These are phyloP conservation scores for Anabacerthia variegaticeps DNA, from an alignment of 2,797 vertebrate genomes.

Conservation along the genomic window DNA sequence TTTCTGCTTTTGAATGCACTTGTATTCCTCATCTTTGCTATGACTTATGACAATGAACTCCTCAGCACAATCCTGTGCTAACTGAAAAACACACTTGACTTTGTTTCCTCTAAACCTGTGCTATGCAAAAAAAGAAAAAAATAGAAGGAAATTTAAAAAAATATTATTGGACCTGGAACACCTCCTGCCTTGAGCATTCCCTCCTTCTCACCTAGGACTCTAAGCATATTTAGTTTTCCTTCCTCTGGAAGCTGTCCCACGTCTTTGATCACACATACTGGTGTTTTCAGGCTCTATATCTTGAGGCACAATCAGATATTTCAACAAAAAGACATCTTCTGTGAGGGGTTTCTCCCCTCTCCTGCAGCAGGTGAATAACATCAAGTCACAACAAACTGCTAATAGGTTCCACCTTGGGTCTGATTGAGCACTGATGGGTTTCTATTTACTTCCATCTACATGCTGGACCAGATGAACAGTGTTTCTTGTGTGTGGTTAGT, in stretches of 20 bases:
- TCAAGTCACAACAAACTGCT: constrained; percentile 60
- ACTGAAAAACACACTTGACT: not conserved
- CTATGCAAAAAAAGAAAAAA: not conserved
- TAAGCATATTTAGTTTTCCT: not conserved
- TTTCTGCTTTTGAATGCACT: not conserved
- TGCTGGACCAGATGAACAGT: not conserved
- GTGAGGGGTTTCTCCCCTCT: not conserved
- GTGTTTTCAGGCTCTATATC: not conserved
- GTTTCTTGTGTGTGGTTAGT: constrained; percentile 62
- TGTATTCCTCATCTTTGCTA: not conserved
- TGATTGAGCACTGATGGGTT: not conserved
- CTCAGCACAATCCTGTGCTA: not conserved
- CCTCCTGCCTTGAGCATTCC: not conserved
- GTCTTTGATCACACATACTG: not conserved
- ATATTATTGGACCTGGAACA: not conserved
- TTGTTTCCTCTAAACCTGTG: not conserved
- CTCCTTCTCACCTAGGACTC: not conserved
- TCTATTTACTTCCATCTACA: not conserved
- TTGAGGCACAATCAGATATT: not conserved
- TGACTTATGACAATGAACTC: not conserved
- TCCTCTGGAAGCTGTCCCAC: not conserved
- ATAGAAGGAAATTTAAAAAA: not conserved
- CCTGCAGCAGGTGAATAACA: constrained; percentile 58
- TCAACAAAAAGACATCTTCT: constrained; percentile 25
- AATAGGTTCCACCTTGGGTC: constrained; percentile 49